Evolutionary conservation across 2,113 vertebrate genomes (phyloP).

Genomic region (Uria lomvia): DNA sequence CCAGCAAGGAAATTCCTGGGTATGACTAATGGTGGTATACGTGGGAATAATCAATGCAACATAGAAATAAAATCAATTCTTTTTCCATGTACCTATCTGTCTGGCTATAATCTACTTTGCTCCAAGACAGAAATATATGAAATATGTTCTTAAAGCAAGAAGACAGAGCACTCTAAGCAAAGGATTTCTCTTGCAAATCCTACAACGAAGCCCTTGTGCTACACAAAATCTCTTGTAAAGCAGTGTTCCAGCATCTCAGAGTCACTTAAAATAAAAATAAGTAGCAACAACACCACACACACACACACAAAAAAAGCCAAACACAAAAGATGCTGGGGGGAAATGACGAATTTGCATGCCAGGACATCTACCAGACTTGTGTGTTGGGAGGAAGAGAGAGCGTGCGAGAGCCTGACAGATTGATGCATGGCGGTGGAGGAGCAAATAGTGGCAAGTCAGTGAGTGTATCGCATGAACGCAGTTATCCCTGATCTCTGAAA

Average conservation of each 20-base stretch:
- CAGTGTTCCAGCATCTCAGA: neutral
- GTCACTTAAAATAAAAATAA: neutral
- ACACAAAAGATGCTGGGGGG: accelerated
- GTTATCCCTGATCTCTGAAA: neutral
- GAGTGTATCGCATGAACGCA: neutral
- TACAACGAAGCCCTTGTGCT: neutral
- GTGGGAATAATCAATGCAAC: slow-evolving; percentile 42
- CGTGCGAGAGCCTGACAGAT: accelerated
- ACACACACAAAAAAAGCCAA: neutral
- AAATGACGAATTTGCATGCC: neutral
- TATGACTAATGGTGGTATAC: slow-evolving; percentile 32
- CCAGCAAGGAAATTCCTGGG: slow-evolving; percentile 43
- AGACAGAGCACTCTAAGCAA: neutral
- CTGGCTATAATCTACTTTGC: neutral
- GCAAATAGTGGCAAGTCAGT: neutral
- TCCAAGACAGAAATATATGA: neutral
- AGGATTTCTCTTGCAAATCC: neutral
- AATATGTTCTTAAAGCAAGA: neutral
- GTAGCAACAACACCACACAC: neutral
- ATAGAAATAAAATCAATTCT: slow-evolving; percentile 45
- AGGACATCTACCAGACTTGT: neutral
- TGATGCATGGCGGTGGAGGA: neutral
- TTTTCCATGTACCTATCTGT: neutral
- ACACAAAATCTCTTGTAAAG: neutral
- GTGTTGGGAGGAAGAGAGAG: accelerated